Evolutionary conservation across 2,888 invertebrate species (phyloP).

Genomic region (Cyclophora punctaria): DNA sequence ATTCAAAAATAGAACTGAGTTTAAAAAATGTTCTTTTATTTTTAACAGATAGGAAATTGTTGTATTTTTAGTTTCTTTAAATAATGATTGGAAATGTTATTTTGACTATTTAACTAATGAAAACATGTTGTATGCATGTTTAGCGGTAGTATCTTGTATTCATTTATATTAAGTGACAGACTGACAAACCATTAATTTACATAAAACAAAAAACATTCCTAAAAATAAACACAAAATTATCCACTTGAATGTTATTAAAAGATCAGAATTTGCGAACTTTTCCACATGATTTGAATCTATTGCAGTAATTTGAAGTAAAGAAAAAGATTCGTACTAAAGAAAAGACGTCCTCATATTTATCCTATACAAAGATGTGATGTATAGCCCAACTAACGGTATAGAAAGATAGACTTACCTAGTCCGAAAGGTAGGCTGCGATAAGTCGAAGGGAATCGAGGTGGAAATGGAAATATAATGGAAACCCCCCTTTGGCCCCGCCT

Average conservation of each 20-base stretch:
- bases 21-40: conserved; percentile 5
- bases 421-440: conserved; percentile 70
- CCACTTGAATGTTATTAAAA: no score
- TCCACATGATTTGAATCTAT: no score
- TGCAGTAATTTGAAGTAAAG: no score
- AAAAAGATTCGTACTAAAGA: no score
- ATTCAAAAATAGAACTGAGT: conserved; percentile 10
- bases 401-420: conserved; percentile 72
- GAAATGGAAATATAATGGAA: conserved; percentile 76
- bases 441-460: conserved; percentile 70
- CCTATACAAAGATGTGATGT: conserved; percentile 44
- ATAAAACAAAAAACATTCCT: no score
- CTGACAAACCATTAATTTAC: no score
- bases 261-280: no score
- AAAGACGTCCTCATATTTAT: conserved; percentile 9
- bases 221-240: no score
- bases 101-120: conserved; percentile 21
- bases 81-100: conserved; percentile 18
- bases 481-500: conserved; percentile 30
- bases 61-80: conserved; percentile 9
- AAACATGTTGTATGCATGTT: conserved; percentile 16
- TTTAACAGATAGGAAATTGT: conserved; percentile 1
- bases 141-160: conserved; percentile 25
- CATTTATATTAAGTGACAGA: conserved; percentile 25
- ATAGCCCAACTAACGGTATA: conserved; percentile 62